Conservation (phyloP, 2,888 invertebrate genomes). For the Hedychridium roseum region DNA sequence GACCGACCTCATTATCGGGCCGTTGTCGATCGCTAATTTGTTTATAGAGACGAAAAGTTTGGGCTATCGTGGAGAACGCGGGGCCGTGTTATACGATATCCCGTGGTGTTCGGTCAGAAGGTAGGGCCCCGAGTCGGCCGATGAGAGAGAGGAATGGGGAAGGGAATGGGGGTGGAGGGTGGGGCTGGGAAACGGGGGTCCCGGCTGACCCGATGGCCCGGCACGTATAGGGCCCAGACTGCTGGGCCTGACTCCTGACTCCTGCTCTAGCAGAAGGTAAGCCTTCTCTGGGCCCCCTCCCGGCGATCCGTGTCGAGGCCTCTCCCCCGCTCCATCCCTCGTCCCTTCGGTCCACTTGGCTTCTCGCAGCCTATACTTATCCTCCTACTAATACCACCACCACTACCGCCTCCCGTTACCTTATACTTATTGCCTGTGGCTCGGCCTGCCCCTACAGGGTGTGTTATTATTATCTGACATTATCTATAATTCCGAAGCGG, state of each 20-base stretch:
- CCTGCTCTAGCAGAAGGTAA: constrained; percentile 54
- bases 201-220: constrained; percentile 60
- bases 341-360: constrained; percentile 40
- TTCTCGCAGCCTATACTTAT: constrained; percentile 62
- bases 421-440: constrained; percentile 60
- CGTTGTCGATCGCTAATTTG: too few species aligned
- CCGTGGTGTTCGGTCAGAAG: constrained; percentile 36
- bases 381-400: constrained; percentile 60
- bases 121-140: constrained; percentile 32
- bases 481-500: constrained; percentile 64
- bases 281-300: constrained; percentile 25
- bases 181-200: constrained; percentile 49
- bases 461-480: constrained; percentile 64
- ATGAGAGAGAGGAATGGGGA: constrained; percentile 13
- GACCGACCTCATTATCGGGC: too few species aligned
- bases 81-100: constrained; percentile 40
- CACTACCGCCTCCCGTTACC: constrained; percentile 51
- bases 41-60: too few species aligned
- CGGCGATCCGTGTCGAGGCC: constrained; percentile 8
- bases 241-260: constrained; percentile 58
- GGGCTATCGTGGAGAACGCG: too few species aligned
- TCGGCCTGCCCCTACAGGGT: constrained; percentile 55
- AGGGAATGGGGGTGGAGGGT: constrained; percentile 19
- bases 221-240: constrained; percentile 61
- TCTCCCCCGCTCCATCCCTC: constrained; percentile 18